Base-by-base conservation (phyloP, 2,113 vertebrate genomes). In the Labeo rohita region DNA sequence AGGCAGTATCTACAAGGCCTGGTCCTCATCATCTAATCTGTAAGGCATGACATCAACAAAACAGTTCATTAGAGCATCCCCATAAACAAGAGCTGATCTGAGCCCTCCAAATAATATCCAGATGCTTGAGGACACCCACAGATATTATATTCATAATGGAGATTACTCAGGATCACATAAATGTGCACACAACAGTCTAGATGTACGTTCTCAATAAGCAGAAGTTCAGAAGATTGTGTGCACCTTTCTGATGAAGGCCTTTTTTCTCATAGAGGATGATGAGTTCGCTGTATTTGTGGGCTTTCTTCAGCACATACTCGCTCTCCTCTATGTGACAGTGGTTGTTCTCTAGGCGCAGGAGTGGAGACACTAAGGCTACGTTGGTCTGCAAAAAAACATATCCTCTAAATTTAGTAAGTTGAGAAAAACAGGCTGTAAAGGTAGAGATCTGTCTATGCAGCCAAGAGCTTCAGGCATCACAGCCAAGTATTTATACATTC, bases 231-330 rank as follows among this genome's bases (percentile, higher is more conserved):
- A 50, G 5, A 76, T 0, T 15, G 13, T 15, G 11, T 21, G 12
- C 47, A 99, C 98, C 98, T 95, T 99, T 99, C 93, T 96, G 97
- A 50, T 99, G 98, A 75, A 99, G 94, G 34, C 98, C 98, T 89
- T 99, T 99, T 93, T 99, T 99, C 93, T 99, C 98, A 13, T 99
- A 99, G 2, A 99, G 95, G 91, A 99, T 99, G 61, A 99, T 99
- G 89, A 99, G 96, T 85, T 99, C 98, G 16, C 98, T 99, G 11
- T 99, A 99, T 91, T 99, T 99, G 88, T 99, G 98, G 4, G 98
- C 97, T 90, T 99, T 99, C 95, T 99, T 99, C 59, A 99, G 94
- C 63, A 99, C 96, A 0, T 97, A 97, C 89, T 99, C 98, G 13
- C 98, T 99, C 94, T 99, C 98, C 88, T 99, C 98, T 2, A 99